These are phyloP conservation scores for Sterna hirundo DNA, from an alignment of 2,113 vertebrate genomes.

Conservation along the genomic window DNA sequence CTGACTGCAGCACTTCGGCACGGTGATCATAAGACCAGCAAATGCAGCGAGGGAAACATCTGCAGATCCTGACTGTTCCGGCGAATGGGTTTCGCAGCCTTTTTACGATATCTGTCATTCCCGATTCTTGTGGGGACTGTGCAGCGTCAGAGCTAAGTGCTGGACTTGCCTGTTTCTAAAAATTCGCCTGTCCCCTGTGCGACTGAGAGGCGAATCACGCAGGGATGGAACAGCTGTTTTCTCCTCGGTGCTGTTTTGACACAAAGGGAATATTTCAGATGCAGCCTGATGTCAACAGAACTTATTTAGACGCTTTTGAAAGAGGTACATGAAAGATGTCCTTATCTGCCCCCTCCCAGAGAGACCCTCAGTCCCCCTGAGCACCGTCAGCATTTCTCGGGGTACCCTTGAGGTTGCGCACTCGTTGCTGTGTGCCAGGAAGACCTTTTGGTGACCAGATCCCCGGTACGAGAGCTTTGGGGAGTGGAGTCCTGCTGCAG, in stretches of 20 bases:
- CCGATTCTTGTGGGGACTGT: not conserved
- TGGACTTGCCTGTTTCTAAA: not conserved
- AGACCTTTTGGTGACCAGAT: not conserved
- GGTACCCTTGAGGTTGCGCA: not conserved
- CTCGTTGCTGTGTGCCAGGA: not conserved
- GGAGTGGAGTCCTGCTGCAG: not conserved
- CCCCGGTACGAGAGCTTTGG: not conserved
- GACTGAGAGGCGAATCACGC: not conserved
- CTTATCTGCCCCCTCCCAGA: not conserved
- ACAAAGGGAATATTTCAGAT: not conserved
- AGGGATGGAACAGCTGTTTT: not conserved
- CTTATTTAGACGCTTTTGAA: not conserved
- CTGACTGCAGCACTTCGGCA: not conserved
- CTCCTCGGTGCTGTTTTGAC: not conserved
- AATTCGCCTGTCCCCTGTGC: not conserved
- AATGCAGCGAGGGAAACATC: not conserved
- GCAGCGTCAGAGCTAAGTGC: not conserved
- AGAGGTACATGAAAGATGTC: accelerated
- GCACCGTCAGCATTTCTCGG: not conserved
- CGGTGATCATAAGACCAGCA: not conserved
- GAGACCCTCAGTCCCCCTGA: not conserved
- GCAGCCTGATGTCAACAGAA: not conserved
- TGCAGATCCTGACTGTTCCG: not conserved
- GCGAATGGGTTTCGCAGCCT: not conserved
- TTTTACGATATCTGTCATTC: not conserved